phyloP scores from a whole-genome alignment of 2,797 vertebrate species.

The Merluccius polli region DNA sequence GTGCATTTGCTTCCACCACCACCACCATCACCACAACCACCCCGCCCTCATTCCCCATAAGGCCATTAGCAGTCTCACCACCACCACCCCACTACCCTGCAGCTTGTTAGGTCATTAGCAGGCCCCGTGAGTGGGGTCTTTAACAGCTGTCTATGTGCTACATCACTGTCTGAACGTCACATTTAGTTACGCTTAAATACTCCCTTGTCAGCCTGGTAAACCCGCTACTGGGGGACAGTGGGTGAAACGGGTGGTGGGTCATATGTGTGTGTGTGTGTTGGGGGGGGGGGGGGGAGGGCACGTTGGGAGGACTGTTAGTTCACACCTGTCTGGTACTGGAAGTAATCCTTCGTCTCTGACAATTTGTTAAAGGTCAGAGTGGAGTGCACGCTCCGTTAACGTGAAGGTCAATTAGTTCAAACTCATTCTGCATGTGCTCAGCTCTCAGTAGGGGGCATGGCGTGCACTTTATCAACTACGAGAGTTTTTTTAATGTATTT shows the following conservation, averaged over 20 bases:
- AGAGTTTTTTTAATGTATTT: slow-evolving; percentile 17
- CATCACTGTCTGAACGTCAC: slow-evolving; percentile 59
- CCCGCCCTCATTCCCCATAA: slow-evolving; percentile 9
- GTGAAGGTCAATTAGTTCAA: slow-evolving; percentile 38
- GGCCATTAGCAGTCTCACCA: slow-evolving; percentile 14
- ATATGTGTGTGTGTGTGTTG: slow-evolving; percentile 13
- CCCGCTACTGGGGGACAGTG: slow-evolving; percentile 45
- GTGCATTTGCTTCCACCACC: slow-evolving; percentile 8
- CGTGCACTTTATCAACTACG: not conserved
- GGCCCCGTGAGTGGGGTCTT: slow-evolving; percentile 45
- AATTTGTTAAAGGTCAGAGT: slow-evolving; percentile 52
- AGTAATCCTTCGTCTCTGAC: slow-evolving; percentile 28
- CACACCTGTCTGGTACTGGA: slow-evolving; percentile 45
- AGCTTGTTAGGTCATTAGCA: slow-evolving; percentile 58
- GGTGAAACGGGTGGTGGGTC: not conserved
- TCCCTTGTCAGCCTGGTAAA: slow-evolving; percentile 63
- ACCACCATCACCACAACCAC: not conserved
- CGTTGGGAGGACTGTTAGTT: slow-evolving; percentile 32
- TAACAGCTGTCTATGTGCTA: slow-evolving; percentile 60
- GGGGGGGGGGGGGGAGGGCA: slow-evolving; percentile 49
- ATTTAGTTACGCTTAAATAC: slow-evolving; percentile 60
- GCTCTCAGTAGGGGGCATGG: slow-evolving; percentile 4
- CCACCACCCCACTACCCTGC: slow-evolving; percentile 1
- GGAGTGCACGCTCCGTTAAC: slow-evolving; percentile 19
- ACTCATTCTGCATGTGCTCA: slow-evolving; percentile 10